Evolutionary conservation across 1,140 invertebrate genomes (phyloP).

Genomic region (Pectinophora gossypiella): DNA sequence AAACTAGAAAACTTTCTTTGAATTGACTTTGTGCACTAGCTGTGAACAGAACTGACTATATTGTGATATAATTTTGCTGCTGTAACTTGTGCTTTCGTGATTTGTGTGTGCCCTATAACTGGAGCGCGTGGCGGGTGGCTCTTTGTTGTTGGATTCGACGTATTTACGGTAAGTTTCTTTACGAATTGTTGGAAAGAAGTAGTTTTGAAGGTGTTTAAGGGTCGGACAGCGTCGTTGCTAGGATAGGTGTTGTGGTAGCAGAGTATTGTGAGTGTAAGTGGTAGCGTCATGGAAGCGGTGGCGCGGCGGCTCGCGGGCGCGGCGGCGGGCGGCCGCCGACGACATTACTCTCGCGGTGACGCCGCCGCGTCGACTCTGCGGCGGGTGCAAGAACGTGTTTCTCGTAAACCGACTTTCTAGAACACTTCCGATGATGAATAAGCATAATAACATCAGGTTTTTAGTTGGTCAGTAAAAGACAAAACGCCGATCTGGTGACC

Average conservation of each 20-base stretch:
- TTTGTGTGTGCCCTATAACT: constrained; percentile 70
- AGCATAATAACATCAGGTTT: neutral
- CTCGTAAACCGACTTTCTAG: constrained; percentile 40
- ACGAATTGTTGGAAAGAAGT: constrained; percentile 7
- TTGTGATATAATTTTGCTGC: constrained; percentile 50
- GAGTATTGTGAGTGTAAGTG: constrained; percentile 27
- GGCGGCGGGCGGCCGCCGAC: constrained; percentile 42
- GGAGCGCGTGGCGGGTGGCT: constrained; percentile 72
- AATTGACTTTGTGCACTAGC: constrained; percentile 42
- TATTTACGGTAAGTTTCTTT: constrained; percentile 64
- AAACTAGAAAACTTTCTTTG: constrained; percentile 59
- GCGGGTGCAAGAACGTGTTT: constrained; percentile 32
- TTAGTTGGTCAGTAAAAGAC: neutral
- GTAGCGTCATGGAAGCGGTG: constrained; percentile 52
- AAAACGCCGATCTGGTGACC: constrained; percentile 10
- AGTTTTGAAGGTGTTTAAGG: constrained; percentile 6
- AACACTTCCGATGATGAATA: constrained; percentile 20
- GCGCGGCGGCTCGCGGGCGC: constrained; percentile 34
- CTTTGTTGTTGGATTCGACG: constrained; percentile 72
- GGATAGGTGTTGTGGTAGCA: constrained; percentile 7
- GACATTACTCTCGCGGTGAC: constrained; percentile 43
- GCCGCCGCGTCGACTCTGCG: constrained; percentile 40
- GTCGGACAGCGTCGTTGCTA: constrained; percentile 14
- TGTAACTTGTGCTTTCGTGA: constrained; percentile 65
- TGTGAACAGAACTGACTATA: constrained; percentile 44